Conservation (phyloP, 2,888 invertebrate species). For the Blastobasis adustella region DNA sequence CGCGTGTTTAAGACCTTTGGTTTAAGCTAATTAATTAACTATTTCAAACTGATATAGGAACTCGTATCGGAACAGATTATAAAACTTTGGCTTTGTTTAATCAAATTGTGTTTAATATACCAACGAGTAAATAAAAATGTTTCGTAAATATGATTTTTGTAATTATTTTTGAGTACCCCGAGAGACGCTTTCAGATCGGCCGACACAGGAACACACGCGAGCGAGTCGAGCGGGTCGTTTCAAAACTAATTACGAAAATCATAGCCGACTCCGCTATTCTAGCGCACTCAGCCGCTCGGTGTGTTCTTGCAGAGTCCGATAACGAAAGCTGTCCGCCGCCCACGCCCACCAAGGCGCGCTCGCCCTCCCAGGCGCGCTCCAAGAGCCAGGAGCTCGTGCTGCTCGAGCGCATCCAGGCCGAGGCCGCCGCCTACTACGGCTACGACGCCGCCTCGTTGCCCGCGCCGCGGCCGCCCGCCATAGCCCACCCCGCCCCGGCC, state of each 20-base stretch:
- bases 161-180: slow-evolving; percentile 69
- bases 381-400: slow-evolving; percentile 82
- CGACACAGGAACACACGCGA: slow-evolving; percentile 56
- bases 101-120: slow-evolving; percentile 71
- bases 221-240: slow-evolving; percentile 45
- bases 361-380: slow-evolving; percentile 53
- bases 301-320: slow-evolving; percentile 88
- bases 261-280: slow-evolving; percentile 24
- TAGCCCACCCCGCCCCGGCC: slow-evolving; percentile 34
- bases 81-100: slow-evolving; percentile 64
- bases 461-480: slow-evolving; percentile 8
- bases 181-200: slow-evolving; percentile 50
- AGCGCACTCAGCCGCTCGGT: slow-evolving; percentile 51
- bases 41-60: slow-evolving; percentile 52
- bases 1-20: slow-evolving; percentile 56
- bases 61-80: slow-evolving; percentile 53
- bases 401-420: slow-evolving; percentile 81
- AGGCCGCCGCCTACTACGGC: slow-evolving; percentile 82
- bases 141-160: slow-evolving; percentile 73
- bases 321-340: slow-evolving; percentile 80
- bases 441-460: slow-evolving; percentile 67
- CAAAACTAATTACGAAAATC: slow-evolving; percentile 74
- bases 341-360: slow-evolving; percentile 70
- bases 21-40: slow-evolving; percentile 52
- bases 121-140: slow-evolving; percentile 71